phyloP scores from a whole-genome alignment of 30 jellyfish, hydroid and myxozoan species.

The Hydra vulgaris region DNA sequence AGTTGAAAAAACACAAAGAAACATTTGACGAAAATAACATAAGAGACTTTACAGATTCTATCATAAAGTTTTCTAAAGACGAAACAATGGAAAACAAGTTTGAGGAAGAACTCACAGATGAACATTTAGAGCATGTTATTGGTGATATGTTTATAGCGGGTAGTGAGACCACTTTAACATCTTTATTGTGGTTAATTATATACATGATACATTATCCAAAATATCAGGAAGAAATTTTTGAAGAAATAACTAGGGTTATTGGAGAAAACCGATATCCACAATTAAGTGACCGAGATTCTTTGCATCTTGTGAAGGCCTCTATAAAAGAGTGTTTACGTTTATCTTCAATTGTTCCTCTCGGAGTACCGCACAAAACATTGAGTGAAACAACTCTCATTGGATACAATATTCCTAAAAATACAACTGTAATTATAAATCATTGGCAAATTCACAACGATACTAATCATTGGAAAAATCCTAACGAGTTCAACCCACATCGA shows the following conservation, averaged over 20 bases:
- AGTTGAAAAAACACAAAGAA: conserved; percentile 37
- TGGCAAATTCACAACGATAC: conserved; percentile 56
- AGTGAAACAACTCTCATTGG: conserved; percentile 40
- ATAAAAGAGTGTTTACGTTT: conserved; percentile 39
- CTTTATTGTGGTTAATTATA: conserved; percentile 47
- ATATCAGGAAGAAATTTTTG: conserved; percentile 38
- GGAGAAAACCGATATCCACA: conserved; percentile 32
- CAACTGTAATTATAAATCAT: conserved; percentile 38
- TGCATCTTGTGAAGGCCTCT: conserved; percentile 35
- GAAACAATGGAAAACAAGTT: not conserved
- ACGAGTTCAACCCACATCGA: conserved; percentile 50
- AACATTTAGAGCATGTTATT: conserved; percentile 35
- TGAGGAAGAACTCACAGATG: conserved; percentile 9
- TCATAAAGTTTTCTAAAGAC: conserved; percentile 29
- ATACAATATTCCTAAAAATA: conserved; percentile 33
- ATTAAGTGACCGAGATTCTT: conserved; percentile 31
- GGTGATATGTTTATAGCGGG: conserved; percentile 57
- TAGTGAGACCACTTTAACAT: conserved; percentile 51
- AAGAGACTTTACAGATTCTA: conserved; percentile 60
- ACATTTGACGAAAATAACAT: conserved; percentile 39
- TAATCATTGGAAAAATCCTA: conserved; percentile 52
- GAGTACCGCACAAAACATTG: conserved; percentile 69
- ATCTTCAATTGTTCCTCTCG: conserved; percentile 55
- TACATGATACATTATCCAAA: conserved; percentile 31
- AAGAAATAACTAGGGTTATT: conserved; percentile 33